phyloP scores from a whole-genome alignment of 2,113 vertebrate species.

The Sander lucioperca region DNA sequence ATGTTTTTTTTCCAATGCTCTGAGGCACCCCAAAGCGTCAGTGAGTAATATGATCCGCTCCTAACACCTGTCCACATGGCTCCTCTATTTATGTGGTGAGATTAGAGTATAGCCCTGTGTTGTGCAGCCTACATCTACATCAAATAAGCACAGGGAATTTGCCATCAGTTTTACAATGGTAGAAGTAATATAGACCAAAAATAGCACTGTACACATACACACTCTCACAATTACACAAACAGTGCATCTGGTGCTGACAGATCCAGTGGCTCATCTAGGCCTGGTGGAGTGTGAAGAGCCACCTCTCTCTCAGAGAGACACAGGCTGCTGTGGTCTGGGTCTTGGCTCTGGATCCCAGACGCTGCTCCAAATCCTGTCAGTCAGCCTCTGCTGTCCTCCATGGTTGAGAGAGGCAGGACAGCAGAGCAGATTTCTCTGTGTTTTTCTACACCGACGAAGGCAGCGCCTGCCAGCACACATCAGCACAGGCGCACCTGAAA shows the following conservation, averaged over 20 bases:
- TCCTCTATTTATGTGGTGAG: conserved; percentile 51
- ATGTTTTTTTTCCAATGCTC: conserved; percentile 55
- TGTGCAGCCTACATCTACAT: conserved; percentile 31
- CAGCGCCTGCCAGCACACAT: conserved; percentile 79
- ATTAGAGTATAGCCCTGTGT: conserved; percentile 42
- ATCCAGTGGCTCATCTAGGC: conserved; percentile 70
- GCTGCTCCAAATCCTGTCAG: conserved; percentile 80
- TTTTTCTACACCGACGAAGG: conserved; percentile 74
- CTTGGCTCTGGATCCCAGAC: conserved; percentile 72
- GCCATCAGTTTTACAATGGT: not conserved
- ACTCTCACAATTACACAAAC: conserved; percentile 39
- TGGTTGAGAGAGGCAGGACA: conserved; percentile 80
- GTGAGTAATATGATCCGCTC: conserved; percentile 66
- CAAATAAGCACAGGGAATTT: conserved; percentile 26
- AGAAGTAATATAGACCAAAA: conserved; percentile 7
- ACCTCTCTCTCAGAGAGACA: conserved; percentile 42
- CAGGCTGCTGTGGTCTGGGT: conserved; percentile 72
- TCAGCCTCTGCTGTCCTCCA: conserved; percentile 79
- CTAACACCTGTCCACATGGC: conserved; percentile 70
- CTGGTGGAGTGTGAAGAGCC: conserved; percentile 67
- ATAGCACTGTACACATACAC: not conserved
- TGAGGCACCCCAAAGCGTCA: conserved; percentile 64
- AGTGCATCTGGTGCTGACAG: conserved; percentile 70
- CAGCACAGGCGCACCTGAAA: conserved; percentile 77
- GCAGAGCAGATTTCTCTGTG: conserved; percentile 80